Conservation (phyloP, 2,113 vertebrate species). For the Polypterus bichir region DNA sequence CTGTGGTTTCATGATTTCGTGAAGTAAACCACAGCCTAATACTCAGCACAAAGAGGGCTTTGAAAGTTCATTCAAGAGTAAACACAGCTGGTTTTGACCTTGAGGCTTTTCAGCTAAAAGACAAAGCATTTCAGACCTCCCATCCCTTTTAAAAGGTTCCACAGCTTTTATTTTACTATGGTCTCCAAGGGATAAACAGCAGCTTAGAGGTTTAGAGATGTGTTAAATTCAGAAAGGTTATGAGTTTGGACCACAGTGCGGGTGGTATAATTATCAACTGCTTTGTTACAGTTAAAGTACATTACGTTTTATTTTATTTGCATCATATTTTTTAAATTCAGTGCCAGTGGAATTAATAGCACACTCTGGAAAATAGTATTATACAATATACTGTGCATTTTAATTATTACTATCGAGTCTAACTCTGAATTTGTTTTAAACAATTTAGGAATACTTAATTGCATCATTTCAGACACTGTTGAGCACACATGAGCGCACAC, state of each 20-base stretch:
- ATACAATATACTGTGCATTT: slow-evolving; percentile 6
- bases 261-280: not conserved
- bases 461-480: no score
- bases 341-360: not conserved
- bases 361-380: not conserved
- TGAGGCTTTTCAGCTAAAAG: not conserved
- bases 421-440: no score
- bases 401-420: not conserved
- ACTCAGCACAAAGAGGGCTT: slow-evolving; percentile 5
- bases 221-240: not conserved
- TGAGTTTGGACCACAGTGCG: not conserved
- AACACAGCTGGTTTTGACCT: slow-evolving; percentile 11
- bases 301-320: no score
- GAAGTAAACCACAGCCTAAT: slow-evolving; percentile 7
- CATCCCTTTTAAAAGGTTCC: slow-evolving; percentile 3
- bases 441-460: no score
- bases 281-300: no score
- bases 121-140: slow-evolving; percentile 5
- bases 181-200: not conserved
- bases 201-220: not conserved
- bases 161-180: slow-evolving; percentile 2
- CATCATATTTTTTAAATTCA: not conserved
- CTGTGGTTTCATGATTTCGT: slow-evolving; percentile 6
- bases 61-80: slow-evolving; percentile 7
- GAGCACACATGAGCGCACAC: no score